Conservation (phyloP, 2,797 vertebrate species). For the Aeoliscus strigatus region DNA sequence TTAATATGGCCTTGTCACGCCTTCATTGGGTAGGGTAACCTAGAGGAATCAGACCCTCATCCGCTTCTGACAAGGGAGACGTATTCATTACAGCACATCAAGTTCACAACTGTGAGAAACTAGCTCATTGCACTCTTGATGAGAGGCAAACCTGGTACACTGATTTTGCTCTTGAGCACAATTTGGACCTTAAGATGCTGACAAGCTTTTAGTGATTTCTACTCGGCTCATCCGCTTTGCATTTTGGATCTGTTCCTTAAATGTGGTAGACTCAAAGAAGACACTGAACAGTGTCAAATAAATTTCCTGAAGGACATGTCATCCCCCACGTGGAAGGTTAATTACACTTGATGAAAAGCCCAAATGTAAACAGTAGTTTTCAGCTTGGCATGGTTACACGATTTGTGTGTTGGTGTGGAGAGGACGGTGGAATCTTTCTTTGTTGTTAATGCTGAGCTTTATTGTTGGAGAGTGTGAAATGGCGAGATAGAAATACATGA, state of each 20-base stretch:
- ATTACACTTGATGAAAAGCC: constrained; percentile 52
- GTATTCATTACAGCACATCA: constrained; percentile 40
- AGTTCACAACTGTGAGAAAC: constrained; percentile 52
- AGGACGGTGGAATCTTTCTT: constrained; percentile 11
- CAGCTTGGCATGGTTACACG: constrained; percentile 37
- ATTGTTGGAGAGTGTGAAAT: constrained; percentile 7
- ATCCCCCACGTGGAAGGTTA: constrained; percentile 49
- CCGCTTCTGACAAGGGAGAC: too few relatives aligned
- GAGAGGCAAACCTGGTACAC: constrained; percentile 53
- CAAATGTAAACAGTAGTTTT: constrained; percentile 40
- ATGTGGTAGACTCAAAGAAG: constrained; percentile 31
- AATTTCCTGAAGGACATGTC: constrained; percentile 40
- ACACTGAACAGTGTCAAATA: constrained; percentile 30
- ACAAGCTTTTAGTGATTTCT: constrained; percentile 32
- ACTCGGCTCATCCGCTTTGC: constrained; percentile 1
- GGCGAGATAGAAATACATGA: background rate
- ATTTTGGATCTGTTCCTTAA: constrained; percentile 34
- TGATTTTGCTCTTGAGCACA: constrained; percentile 60
- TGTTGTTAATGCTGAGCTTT: constrained; percentile 11
- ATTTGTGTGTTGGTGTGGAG: too few relatives aligned
- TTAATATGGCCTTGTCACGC: too few relatives aligned
- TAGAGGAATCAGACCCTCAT: too few relatives aligned
- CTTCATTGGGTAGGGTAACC: too few relatives aligned
- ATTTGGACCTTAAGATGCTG: constrained; percentile 54
- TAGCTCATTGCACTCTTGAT: constrained; percentile 65